A percentile compares a stretch with the other conserved stretches of the same genome.
Evolutionary conservation across 2,888 invertebrate genomes (phyloP).

Genomic region (Merodon equestris): DNA sequence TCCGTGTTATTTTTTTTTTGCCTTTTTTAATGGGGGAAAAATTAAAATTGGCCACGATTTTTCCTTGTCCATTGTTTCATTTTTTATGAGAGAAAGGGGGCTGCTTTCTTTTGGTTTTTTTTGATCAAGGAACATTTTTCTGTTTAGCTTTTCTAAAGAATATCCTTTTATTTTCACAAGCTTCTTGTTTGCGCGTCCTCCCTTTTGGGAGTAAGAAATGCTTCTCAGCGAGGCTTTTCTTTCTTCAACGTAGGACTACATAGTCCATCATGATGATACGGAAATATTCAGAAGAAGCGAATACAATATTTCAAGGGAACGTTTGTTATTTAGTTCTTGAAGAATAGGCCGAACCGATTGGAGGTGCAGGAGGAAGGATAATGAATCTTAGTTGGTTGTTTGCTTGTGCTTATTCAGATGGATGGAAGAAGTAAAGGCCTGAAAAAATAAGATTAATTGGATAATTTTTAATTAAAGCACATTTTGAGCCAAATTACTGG

Average conservation of each 20-base stretch:
- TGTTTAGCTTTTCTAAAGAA: slow-evolving; percentile 30
- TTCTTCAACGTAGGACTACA: slow-evolving; percentile 21
- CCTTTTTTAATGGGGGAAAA: slow-evolving; percentile 72
- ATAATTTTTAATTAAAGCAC: slow-evolving; percentile 63
- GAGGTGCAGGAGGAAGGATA: slow-evolving; percentile 36
- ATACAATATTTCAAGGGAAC: slow-evolving; percentile 60
- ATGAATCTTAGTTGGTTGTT: slow-evolving; percentile 69
- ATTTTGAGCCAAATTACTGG: slow-evolving; percentile 13
- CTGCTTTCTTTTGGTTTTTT: slow-evolving; percentile 1
- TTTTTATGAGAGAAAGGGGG: slow-evolving; percentile 63
- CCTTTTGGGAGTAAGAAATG: slow-evolving; percentile 42
- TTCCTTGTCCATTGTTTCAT: slow-evolving; percentile 76
- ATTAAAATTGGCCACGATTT: slow-evolving; percentile 78
- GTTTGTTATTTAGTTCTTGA: slow-evolving; percentile 25
- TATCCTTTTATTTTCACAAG: slow-evolving; percentile 67
- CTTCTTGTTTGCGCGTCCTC: slow-evolving; percentile 54
- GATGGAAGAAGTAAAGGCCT: slow-evolving; percentile 40
- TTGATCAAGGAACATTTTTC: slow-evolving; percentile 25
- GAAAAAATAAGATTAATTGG: slow-evolving; percentile 63
- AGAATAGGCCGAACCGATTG: slow-evolving; percentile 34
- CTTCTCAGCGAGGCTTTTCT: slow-evolving; percentile 40
- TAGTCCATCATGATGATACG: slow-evolving; percentile 58
- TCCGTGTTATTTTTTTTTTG: slow-evolving; percentile 54
- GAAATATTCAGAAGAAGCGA: slow-evolving; percentile 62
- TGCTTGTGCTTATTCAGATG: neutral